Percentiles rank a stretch among this genome's conserved stretches.
These are phyloP conservation scores for Macrotus californicus DNA, from an alignment of 2,113 vertebrate genomes.

Conservation along the genomic window DNA sequence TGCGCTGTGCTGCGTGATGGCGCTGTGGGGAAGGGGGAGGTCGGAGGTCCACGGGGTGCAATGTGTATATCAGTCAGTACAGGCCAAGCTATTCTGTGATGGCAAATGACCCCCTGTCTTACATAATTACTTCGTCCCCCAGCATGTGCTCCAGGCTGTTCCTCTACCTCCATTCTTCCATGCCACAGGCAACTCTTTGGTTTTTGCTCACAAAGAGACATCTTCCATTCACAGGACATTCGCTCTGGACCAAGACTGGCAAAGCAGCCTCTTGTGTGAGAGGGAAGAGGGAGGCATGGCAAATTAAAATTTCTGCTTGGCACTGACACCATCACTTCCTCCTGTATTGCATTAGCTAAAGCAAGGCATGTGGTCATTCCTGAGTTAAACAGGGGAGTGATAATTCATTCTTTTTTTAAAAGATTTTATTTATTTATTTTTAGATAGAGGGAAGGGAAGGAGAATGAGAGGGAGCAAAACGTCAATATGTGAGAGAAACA, in stretches of 20 bases:
- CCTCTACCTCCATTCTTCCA: neutral
- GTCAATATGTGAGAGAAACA: too few relatives aligned
- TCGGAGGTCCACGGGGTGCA: accelerated
- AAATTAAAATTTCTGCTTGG: neutral
- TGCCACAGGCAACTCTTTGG: neutral
- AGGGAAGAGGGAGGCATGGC: accelerated
- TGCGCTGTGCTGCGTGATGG: neutral
- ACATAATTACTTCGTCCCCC: neutral
- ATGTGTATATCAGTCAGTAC: neutral
- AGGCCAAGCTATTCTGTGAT: neutral
- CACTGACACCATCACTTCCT: neutral
- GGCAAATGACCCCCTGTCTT: neutral
- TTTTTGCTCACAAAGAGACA: neutral
- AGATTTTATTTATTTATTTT: too few relatives aligned
- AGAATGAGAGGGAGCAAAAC: too few relatives aligned
- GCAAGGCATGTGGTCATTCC: neutral
- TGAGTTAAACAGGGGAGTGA: neutral
- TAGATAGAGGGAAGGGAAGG: too few relatives aligned
- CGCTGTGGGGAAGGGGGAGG: neutral
- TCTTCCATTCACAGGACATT: too few relatives aligned
- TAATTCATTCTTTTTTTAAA: neutral
- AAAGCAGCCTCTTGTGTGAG: neutral
- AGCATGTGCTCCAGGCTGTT: neutral
- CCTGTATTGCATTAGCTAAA: neutral
- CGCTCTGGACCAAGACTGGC: neutral